These are phyloP conservation scores for Laticauda colubrina DNA, from an alignment of 2,113 vertebrate species.

Conservation along the genomic window DNA sequence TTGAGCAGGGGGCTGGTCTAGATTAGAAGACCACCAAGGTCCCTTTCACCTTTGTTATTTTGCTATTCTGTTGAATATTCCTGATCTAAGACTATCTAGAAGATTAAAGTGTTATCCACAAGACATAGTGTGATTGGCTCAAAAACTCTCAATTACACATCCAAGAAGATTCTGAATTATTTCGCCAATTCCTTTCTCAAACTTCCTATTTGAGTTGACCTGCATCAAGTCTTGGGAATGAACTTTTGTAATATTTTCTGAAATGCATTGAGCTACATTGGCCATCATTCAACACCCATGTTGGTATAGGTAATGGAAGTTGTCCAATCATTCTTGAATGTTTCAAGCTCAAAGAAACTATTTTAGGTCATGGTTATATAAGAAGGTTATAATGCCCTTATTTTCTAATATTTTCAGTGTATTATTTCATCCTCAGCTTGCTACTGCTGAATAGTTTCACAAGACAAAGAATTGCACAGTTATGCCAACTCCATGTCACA, in stretches of 20 bases:
- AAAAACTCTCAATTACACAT: not conserved
- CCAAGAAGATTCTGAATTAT: not conserved
- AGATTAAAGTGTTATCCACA: not conserved
- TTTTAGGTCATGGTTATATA: not conserved
- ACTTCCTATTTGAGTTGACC: not conserved
- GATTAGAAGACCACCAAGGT: no score
- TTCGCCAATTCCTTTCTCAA: not conserved
- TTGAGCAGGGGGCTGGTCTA: no score
- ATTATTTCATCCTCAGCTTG: not conserved
- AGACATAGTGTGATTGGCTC: not conserved
- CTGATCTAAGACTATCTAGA: not conserved
- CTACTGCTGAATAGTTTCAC: not conserved
- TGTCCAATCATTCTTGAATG: not conserved
- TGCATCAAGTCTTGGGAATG: not conserved
- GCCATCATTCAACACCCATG: not conserved
- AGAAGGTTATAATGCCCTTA: not conserved
- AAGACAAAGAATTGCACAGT: not conserved
- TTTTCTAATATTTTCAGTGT: not conserved
- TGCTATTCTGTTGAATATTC: no score
- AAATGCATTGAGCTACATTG: not conserved
- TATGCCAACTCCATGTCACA: not conserved
- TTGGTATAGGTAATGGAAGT: not conserved
- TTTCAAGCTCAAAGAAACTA: not conserved
- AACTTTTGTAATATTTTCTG: not conserved
- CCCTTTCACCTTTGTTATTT: no score